Base-by-base conservation (phyloP, 2,113 vertebrate genomes). In the Psilopogon haemacephalus region DNA sequence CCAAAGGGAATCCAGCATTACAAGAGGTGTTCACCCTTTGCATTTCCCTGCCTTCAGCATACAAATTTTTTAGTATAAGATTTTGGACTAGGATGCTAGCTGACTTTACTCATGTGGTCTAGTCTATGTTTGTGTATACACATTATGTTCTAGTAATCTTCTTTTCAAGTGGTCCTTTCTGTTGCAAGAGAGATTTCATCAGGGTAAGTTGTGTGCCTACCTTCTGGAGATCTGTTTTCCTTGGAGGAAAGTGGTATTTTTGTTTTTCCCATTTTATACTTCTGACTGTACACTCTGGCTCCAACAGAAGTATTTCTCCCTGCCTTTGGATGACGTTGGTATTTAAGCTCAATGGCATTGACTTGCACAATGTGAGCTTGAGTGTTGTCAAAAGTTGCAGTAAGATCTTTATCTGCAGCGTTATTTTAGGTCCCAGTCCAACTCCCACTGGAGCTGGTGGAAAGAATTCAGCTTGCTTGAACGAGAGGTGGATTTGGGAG, bases 341-440 rank as follows among this genome's bases (percentile, higher is more conserved):
- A 14, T 35, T 92, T 80, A 74, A 81, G 48, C 82, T 94, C 79
- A 89, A 6, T 89, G 88, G 79, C 52, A 37, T 27, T 77, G 64
- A 83, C 85, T 95, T 93, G 60, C 79, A 91, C 72, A 91, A 91
- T 86, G 65, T 33, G 35, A 89, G 82, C 83, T 93, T 73, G 64
- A 74, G 82, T 83, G 52, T 60, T 87, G 84, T 94, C 64, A 80
- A 52, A 92, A 94, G 84, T 91, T 96, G 83, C 84, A 81, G 79
- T 80, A 48, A 95, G 96, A 95, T 95, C 64, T 54, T 95, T 95
- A 95, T 95, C 92, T 88, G 28, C 1, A 2, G 85, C 2, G 0
- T 92, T 96, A 72, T 88, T 95, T 96, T 93, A 75, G 92, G 86
- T 92, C 73, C 38, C 65, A 35, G 58, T 90, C 89, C 87, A 91